Evolutionary conservation across 2,797 vertebrate genomes (phyloP), one percentile per base, ranked within the genome.

Genomic region (Acropternis orthonyx): DNA sequence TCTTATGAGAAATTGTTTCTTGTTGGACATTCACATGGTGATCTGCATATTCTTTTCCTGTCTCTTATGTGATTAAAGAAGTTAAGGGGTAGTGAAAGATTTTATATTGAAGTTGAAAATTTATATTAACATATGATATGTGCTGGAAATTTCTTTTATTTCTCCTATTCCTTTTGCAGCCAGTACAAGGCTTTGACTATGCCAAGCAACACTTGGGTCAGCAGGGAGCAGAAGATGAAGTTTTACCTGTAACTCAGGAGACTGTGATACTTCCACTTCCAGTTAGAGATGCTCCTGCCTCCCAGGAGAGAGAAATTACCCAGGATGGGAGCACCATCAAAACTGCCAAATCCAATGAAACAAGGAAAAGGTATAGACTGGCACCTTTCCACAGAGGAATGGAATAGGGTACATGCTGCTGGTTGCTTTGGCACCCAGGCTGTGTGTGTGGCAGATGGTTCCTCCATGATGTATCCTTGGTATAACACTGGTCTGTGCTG

Each of bases 201-300:
- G 99, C 99, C 93, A 99, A 99, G 97, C 99, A 99, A 91, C 99
- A 99, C 96, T 97, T 99, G 96, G 99, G 99, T 85, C 99, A 99
- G 96, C 99, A 99, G 97, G 99, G 99, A 68, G 98, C 98, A 1
- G 99, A 99, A 43, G 99, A 99, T 88, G 99, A 99, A 91, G 98
- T 98, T 80, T 97, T 99, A 77, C 98, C 99, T 21, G 98, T 98
- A 88, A 99, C 99, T 71, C 99, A 99, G 97, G 99, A 99, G 95
- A 99, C 99, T 1, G 98, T 99, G 32, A 98, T 99, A 83, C 98
- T 99, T 94, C 98, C 99, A 2, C 98, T 99, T 41, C 98, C 99
- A 69, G 98, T 99, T 83, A 98, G 98, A 96, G 99, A 99, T 72
- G 97, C 98, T 22, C 98, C 98, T 28, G 96, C 98, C 63, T 98